Conservation (phyloP, 2,797 vertebrate genomes). For the Margarornis squamiger region DNA sequence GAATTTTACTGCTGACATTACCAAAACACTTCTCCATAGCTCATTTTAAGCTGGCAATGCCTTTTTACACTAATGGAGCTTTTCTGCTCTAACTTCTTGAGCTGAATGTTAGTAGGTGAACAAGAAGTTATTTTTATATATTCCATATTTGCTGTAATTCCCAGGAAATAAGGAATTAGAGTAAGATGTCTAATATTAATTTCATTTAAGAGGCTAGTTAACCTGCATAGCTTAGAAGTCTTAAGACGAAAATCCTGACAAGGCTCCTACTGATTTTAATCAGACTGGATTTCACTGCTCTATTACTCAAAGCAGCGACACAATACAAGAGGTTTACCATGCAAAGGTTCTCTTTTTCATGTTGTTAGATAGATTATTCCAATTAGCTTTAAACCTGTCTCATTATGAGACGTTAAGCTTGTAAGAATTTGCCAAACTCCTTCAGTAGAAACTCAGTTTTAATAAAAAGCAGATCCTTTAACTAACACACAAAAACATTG, state of each 20-base stretch:
- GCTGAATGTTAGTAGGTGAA: not conserved
- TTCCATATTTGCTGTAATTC: not conserved
- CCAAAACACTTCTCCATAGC: not conserved
- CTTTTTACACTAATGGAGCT: not conserved
- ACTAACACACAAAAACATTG: not conserved
- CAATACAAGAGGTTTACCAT: not conserved
- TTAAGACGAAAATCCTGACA: constrained; percentile 40
- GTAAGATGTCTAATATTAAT: constrained; percentile 29
- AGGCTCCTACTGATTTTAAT: constrained; percentile 46
- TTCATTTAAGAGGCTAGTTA: constrained; percentile 32
- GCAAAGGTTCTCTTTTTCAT: not conserved
- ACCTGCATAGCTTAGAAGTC: constrained; percentile 6
- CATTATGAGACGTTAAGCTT: not conserved
- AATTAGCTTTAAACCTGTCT: not conserved
- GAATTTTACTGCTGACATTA: not conserved
- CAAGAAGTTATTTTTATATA: constrained; percentile 4
- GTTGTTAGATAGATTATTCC: not conserved
- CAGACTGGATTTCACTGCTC: constrained; percentile 18
- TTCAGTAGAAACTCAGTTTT: not conserved
- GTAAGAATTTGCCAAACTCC: not conserved
- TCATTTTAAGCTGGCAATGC: not conserved
- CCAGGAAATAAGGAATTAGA: constrained; percentile 36
- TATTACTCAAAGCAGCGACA: not conserved
- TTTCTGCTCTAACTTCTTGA: not conserved
- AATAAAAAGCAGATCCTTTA: not conserved